Conservation (phyloP, 2,113 vertebrate genomes). For the Oncorhynchus nerka region DNA sequence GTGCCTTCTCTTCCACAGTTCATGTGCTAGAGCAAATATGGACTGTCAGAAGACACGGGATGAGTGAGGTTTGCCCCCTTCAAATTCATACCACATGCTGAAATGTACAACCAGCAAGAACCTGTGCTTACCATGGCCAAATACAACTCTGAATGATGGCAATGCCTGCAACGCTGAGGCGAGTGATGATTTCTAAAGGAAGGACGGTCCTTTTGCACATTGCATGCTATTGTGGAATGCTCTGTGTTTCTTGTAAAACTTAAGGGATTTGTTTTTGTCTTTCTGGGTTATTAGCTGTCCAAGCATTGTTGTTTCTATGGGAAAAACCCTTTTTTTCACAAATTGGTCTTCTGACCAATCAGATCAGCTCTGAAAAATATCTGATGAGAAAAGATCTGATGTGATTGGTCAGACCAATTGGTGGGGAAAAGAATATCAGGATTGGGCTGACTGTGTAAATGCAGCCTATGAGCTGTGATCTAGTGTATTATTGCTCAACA, state of each 20-base stretch:
- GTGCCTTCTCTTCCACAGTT: constrained; percentile 80
- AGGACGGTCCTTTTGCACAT: not conserved
- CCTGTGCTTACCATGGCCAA: not conserved
- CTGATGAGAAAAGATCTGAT: no score
- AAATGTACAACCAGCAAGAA: constrained; percentile 46
- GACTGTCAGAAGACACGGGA: constrained; percentile 65
- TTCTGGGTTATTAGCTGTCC: not conserved
- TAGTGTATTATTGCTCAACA: not conserved
- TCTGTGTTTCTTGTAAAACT: no score
- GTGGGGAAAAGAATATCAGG: no score
- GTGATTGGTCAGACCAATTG: no score
- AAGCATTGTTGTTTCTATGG: not conserved
- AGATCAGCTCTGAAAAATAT: no score
- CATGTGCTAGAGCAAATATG: constrained; percentile 82
- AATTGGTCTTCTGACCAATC: no score
- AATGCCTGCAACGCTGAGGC: not conserved
- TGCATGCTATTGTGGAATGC: not conserved
- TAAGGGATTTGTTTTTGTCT: not conserved
- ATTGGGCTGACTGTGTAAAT: no score
- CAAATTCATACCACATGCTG: constrained; percentile 23
- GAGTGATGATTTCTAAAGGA: not conserved
- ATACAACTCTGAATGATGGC: not conserved
- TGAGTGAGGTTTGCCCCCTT: constrained; percentile 41
- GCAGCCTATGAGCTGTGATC: no score
- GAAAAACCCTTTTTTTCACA: not conserved